Evolutionary conservation across 2,888 invertebrate genomes (phyloP), one percentile per base, ranked within the genome.

Genomic region (Steinernema hermaphroditum): DNA sequence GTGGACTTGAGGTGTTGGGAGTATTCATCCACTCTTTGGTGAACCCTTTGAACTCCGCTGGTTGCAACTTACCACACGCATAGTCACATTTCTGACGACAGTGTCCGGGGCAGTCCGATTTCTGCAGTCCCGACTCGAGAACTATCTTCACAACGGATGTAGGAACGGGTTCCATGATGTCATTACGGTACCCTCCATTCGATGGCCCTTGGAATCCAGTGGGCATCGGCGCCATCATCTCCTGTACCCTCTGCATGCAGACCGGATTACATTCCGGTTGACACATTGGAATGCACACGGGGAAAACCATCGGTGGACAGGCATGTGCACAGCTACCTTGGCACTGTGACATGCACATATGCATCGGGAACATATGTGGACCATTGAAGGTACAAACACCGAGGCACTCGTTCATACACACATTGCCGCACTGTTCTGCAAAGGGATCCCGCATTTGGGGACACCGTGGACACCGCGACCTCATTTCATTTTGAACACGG

Each of bases 61-160:
- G 6, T 37, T 37, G 6, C 12, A 37, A 37, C 62, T 62, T 62
- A 62, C 62, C 62, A 32, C 62, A 62, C 12, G 29, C 29, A n/a
- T 32, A 32, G 27, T 32, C 62, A 62, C 62, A 62, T 32, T 62
- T 62, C 19, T 62, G 29, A 14, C 32, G 62, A 32, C 62, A 62
- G 1, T 62, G 62, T 1, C 16, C 2, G 1, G 32, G 32, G 32
- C 62, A 62, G 16, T 62, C 62, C 32, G 14, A 27, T 32, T 14
- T 16, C 27, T 14, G 62, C 34, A 22, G 1, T 6, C 62, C 29
- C 9, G 62, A 32, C 27, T 62, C 62, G 8, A 62, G 4, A 27
- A 62, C 29, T 12, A 62, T 29, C 6, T 62, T 62, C 32, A 62
- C 46, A 46, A 46, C 46, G 4, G 46, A 46, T 4, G 37, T 37